These are phyloP conservation scores for Mimachlamys varia DNA, from an alignment of 2,888 invertebrate genomes.

Conservation along the genomic window DNA sequence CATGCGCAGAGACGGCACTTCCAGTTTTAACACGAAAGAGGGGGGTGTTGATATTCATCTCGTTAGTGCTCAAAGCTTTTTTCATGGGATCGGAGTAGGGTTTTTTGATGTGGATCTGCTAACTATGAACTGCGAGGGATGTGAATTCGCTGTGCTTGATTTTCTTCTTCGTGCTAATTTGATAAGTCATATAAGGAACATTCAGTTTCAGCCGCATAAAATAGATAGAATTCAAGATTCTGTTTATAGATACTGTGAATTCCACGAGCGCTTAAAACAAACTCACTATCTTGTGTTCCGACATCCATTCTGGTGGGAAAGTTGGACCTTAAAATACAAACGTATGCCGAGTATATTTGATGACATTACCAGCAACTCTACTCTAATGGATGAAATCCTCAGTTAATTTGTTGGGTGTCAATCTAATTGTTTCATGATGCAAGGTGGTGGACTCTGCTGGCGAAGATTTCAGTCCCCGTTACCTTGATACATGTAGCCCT, in stretches of 20 bases:
- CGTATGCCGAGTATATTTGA: not conserved
- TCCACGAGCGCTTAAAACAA: conserved; percentile 51
- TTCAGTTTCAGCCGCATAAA: conserved; percentile 49
- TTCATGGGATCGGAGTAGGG: conserved; percentile 54
- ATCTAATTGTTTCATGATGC: no score
- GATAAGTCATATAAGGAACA: conserved; percentile 51
- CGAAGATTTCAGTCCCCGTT: no score
- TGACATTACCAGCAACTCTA: not conserved
- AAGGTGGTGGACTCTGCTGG: no score
- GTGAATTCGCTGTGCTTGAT: conserved; percentile 56
- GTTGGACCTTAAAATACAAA: conserved; percentile 44
- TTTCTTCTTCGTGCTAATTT: conserved; percentile 47
- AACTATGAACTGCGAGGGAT: conserved; percentile 58
- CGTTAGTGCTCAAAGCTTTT: conserved; percentile 48
- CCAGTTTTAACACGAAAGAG: not conserved
- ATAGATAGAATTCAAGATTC: conserved; percentile 43
- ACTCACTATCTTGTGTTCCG: conserved; percentile 56
- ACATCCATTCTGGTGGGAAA: conserved; percentile 56
- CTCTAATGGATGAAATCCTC: not conserved
- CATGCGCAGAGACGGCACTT: not conserved
- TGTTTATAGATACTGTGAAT: conserved; percentile 51
- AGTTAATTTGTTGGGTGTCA: not conserved
- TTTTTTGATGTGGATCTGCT: conserved; percentile 55
- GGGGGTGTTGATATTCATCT: not conserved
- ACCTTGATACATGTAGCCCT: no score